These are phyloP conservation scores for Rhagophthalmus giganteus DNA, from an alignment of 2,888 invertebrate species.

Conservation along the genomic window DNA sequence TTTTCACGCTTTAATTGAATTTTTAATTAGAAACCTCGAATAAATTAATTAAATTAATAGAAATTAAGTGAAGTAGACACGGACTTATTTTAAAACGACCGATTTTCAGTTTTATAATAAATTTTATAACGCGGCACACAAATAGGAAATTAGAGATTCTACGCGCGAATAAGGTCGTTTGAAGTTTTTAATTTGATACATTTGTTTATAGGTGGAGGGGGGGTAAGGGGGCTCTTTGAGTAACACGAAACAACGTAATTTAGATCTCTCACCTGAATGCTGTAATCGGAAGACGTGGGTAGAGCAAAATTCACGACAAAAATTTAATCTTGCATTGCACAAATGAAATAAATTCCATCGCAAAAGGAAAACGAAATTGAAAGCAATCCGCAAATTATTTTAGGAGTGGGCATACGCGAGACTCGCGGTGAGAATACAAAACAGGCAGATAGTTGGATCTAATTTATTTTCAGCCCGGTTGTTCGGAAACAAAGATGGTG, in stretches of 20 bases:
- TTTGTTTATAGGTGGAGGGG: too few relatives aligned
- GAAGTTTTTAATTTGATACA: too few relatives aligned
- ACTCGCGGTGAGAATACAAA: conserved; percentile 40
- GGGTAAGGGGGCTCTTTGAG: too few relatives aligned
- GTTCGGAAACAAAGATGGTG: conserved; percentile 40
- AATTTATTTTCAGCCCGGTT: conserved; percentile 40
- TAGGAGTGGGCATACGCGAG: conserved; percentile 42
- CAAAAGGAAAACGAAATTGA: conserved; percentile 43
- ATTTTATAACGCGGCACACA: too few relatives aligned
- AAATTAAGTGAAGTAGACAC: too few relatives aligned
- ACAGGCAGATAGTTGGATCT: conserved; percentile 36
- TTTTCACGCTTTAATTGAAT: too few relatives aligned
- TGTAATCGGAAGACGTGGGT: conserved; percentile 18
- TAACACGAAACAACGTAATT: conserved; percentile 22
- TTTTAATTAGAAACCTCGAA: too few relatives aligned
- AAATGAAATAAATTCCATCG: conserved; percentile 45
- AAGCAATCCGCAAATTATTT: conserved; percentile 48
- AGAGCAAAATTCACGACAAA: conserved; percentile 32
- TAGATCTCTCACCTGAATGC: conserved; percentile 16
- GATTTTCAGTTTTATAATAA: too few relatives aligned
- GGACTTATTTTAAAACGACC: too few relatives aligned
- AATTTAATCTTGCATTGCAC: conserved; percentile 44
- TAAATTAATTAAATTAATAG: too few relatives aligned
- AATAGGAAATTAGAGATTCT: too few relatives aligned
- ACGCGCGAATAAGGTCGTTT: too few relatives aligned